Evolutionary conservation across 2,797 vertebrate species (phyloP), one percentile per base, ranked within the genome.

Genomic region (Hippocampus kuda): DNA sequence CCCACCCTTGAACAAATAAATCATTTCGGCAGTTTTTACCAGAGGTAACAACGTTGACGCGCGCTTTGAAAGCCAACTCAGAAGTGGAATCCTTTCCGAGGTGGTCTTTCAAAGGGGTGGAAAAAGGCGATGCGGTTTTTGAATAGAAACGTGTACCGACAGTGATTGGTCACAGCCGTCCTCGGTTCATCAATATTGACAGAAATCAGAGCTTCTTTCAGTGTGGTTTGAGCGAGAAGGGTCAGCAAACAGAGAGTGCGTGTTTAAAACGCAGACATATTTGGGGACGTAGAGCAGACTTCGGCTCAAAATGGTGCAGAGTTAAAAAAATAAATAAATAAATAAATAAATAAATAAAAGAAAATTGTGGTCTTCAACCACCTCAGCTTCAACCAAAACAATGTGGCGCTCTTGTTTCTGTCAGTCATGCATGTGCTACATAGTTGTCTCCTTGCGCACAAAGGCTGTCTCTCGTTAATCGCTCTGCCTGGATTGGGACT

Each of bases 381-480:
- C 60, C 34, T 41, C 34, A 41, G 8, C 61, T 24, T 63, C 61
- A 42, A 63, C 41, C 11, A 57, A 64, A 64, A 64, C 62, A n/a
- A 10, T 41, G 62, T 44, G 62, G 5, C n/a, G 41, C 41, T 64
- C 62, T 64, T 64, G 41, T 46, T 64, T 48, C 42, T 65, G 63
- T 65, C 63, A 65, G 42, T 46, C n/a, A 24, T 26, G 15, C 41
- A 48, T 46, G 41, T 64, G 38, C 16, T 64, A 6, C 38, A 64
- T 22, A 38, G 2, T 62, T 64, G 59, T 20, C 20, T 63, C 60
- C 60, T 62, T 62, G 30, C 18, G 24, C 42, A 46, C 16, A 15
- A 44, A 46, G 62, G n/a, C 41, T 65, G 62, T 44, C 41, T 44
- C 41, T 46, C 46, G 62, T 42, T 65, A 65, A 65, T 46, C 26